Evolutionary conservation across 2,113 vertebrate genomes (phyloP), one percentile per base, ranked within the genome.

Genomic region (Brachypodius melanocephalos): DNA sequence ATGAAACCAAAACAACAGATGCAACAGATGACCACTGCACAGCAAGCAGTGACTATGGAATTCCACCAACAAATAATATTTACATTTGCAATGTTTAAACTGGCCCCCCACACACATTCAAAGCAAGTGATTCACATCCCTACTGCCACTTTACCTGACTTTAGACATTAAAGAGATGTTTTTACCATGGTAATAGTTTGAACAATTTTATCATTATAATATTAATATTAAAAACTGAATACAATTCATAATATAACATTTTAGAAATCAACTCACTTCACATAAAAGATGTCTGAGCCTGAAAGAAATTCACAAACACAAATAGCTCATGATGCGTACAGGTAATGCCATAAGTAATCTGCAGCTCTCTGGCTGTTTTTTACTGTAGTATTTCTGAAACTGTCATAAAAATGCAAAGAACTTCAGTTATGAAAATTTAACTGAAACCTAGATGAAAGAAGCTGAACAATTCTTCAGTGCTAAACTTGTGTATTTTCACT

Each of bases 1-100:
- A 90, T 25, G 67, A 91, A 95, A 95, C 34, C 88, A 95, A 96
- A 96, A 94, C 61, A 95, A 95, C 54, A 90, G 77, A 96, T 96
- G 89, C 74, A 93, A 73, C 25, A 80, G 29, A 92, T 65, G 74
- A 96, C 52, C 14, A 12, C 61, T 75, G 77, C 73, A 62, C 84
- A 90, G 80, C 89, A 78, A 93, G 84, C 19, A 52, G 52, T 26
- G 51, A 92, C 66, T 78, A 82, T 0, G 9, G 59, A 87, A 92
- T 92, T 89, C 62, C 57, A 93, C 57, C 74, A 90, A 71, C 45
- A 90, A 95, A 93, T 93, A 95, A 93, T 89, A 97, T 95, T 92
- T 89, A 89, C 51, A 74, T 85, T 90, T 43, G 54, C 4, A 2
- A 58, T 93, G 92, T 91, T 91, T 90, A 94, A 90, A 80, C 45